Evolutionary conservation across 2,113 vertebrate species (phyloP).

Genomic region (Centropus bengalensis): DNA sequence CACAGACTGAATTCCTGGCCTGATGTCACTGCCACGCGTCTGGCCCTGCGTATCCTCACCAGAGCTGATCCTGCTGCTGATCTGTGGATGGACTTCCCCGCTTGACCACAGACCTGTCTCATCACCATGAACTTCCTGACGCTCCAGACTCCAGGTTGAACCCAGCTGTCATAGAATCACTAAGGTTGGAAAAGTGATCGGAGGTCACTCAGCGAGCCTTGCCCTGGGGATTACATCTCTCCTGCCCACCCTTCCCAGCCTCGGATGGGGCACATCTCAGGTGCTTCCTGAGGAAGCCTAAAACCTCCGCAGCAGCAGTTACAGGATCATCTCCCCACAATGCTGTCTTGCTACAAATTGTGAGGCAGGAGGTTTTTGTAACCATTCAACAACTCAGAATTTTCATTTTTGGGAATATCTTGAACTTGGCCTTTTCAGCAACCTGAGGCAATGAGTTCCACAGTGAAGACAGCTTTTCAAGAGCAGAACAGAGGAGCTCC

Average conservation of each 20-base stretch:
- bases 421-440: background rate
- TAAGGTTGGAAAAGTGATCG: background rate
- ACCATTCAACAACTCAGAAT: background rate
- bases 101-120: background rate
- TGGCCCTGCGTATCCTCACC: background rate
- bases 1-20: background rate
- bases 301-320: background rate
- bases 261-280: background rate
- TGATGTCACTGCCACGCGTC: background rate
- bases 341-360: background rate
- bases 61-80: background rate
- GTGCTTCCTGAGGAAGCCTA: background rate
- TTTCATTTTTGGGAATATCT: background rate
- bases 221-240: background rate
- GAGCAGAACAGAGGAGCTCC: background rate
- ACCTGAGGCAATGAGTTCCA: background rate
- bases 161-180: background rate
- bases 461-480: background rate
- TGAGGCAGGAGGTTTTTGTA: background rate
- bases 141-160: background rate
- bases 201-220: background rate
- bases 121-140: background rate
- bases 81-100: background rate
- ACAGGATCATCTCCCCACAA: rapidly evolving
- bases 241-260: background rate